These are phyloP conservation scores for Lichenostomus cassidix DNA, from an alignment of 2,113 vertebrate species.

Conservation along the genomic window DNA sequence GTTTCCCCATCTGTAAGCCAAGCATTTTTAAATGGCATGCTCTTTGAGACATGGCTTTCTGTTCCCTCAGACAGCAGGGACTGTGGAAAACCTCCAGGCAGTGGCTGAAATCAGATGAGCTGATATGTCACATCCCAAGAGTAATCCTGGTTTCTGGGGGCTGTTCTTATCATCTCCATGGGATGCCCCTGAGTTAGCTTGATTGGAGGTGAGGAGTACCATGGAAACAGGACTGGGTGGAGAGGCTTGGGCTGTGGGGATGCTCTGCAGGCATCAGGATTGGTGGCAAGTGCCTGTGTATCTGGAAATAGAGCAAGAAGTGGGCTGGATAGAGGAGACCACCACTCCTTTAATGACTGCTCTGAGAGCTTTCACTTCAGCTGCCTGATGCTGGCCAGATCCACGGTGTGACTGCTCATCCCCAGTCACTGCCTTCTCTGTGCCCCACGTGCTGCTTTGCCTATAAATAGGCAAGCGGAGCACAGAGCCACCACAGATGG, in stretches of 20 bases:
- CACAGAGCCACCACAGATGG: background rate
- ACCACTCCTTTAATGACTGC: background rate
- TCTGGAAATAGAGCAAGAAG: background rate
- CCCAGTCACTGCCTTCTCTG: background rate
- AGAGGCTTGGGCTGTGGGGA: background rate
- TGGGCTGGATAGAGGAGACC: background rate
- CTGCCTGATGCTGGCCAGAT: background rate
- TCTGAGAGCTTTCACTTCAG: background rate
- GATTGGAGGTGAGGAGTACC: background rate
- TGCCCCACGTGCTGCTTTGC: background rate
- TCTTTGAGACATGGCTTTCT: background rate
- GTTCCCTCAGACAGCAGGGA: background rate
- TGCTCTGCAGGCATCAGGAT: background rate
- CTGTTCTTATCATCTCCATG: background rate
- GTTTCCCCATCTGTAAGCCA: background rate
- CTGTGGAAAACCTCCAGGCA: background rate
- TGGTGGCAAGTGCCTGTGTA: rapidly evolving
- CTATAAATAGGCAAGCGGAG: background rate
- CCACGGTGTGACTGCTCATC: background rate
- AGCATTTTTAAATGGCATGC: background rate
- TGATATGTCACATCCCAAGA: background rate
- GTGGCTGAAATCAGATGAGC: background rate
- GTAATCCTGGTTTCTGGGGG: rapidly evolving
- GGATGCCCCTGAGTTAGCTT: background rate
- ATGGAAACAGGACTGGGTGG: background rate